phyloP scores from a whole-genome alignment of 1,140 invertebrate species.

The Chironomus striatipennis region DNA sequence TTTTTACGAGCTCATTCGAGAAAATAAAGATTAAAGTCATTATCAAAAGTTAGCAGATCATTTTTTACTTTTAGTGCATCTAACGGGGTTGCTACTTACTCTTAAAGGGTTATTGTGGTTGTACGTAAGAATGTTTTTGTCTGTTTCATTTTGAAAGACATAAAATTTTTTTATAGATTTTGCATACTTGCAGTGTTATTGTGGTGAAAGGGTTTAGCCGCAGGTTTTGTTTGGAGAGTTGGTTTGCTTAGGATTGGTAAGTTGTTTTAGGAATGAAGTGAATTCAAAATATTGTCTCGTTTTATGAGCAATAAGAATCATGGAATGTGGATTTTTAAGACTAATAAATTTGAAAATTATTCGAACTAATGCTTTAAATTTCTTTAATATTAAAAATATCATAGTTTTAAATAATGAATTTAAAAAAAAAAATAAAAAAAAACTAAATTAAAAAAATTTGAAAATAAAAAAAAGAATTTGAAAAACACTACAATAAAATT shows the following conservation, averaged over 20 bases:
- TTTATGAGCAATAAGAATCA: too few species aligned
- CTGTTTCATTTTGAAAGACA: background rate
- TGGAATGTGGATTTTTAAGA: too few species aligned
- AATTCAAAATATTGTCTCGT: too few species aligned
- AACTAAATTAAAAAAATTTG: too few species aligned
- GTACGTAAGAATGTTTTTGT: background rate
- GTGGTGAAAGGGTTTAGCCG: background rate
- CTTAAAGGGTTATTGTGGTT: background rate
- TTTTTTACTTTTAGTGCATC: background rate
- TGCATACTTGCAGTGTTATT: background rate
- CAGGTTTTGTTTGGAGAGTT: background rate
- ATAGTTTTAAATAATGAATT: too few species aligned
- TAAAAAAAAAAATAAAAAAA: too few species aligned
- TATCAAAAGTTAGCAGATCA: conserved; percentile 2
- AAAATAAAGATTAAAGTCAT: background rate
- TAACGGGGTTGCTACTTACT: background rate
- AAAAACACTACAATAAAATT: too few species aligned
- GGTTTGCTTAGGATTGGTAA: background rate
- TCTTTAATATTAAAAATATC: too few species aligned
- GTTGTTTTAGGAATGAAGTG: too few species aligned
- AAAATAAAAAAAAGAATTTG: too few species aligned
- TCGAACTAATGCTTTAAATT: too few species aligned
- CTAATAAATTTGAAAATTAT: too few species aligned
- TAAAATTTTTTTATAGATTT: background rate
- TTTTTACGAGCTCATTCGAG: conserved; percentile 5